Percentiles rank a stretch among this genome's conserved stretches.
phyloP scores from a whole-genome alignment of 2,888 invertebrate genomes.

The Lucinisca nassula region DNA sequence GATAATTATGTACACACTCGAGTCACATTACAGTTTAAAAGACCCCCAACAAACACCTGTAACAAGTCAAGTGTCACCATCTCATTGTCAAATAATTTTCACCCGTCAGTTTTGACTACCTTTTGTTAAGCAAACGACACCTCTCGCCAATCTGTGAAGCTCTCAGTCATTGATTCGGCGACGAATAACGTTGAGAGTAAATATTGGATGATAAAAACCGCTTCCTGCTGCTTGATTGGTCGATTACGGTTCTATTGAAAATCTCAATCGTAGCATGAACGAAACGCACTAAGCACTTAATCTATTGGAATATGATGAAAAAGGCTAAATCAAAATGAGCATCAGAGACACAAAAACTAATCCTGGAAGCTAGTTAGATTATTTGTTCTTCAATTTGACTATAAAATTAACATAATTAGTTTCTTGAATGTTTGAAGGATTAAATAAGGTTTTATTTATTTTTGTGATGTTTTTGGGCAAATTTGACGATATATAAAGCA shows the following conservation, averaged over 20 bases:
- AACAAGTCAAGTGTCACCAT: background rate
- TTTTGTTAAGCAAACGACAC: slow-evolving; percentile 44
- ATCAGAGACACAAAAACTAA: background rate
- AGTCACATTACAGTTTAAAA: background rate
- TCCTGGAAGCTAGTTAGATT: too few relatives aligned
- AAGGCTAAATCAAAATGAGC: slow-evolving; percentile 15
- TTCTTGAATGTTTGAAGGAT: too few relatives aligned
- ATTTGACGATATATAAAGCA: too few relatives aligned
- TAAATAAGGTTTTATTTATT: too few relatives aligned
- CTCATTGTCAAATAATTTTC: background rate
- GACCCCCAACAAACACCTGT: slow-evolving; percentile 14
- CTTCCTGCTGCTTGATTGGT: slow-evolving; percentile 68
- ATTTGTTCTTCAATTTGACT: too few relatives aligned
- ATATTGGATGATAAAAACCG: slow-evolving; percentile 71
- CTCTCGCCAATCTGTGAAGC: slow-evolving; percentile 34
- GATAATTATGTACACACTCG: too few relatives aligned
- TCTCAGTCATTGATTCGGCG: slow-evolving; percentile 39
- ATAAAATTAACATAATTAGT: too few relatives aligned
- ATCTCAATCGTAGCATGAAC: slow-evolving; percentile 13
- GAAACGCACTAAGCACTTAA: slow-evolving; percentile 19
- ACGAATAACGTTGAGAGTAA: slow-evolving; percentile 67
- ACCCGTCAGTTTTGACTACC: slow-evolving; percentile 15
- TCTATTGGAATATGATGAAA: slow-evolving; percentile 9
- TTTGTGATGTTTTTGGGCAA: too few relatives aligned
- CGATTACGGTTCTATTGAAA: slow-evolving; percentile 13